phyloP scores from a whole-genome alignment of 2,113 vertebrate genomes.

The Bubo bubo region DNA sequence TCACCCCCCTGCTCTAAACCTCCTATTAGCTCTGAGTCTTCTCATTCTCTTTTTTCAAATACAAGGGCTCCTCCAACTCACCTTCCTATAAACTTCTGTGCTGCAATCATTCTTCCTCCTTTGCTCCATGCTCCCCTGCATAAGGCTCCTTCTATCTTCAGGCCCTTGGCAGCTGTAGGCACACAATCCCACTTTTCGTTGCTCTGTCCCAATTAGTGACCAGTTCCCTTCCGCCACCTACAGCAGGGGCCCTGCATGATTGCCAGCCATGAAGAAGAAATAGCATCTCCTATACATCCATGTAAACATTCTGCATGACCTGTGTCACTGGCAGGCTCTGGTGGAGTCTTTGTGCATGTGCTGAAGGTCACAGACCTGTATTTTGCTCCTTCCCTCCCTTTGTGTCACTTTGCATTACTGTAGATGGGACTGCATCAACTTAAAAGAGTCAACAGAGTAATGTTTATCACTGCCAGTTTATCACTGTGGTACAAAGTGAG shows the following conservation, averaged over 20 bases:
- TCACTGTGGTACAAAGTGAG: not conserved
- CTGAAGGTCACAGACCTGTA: not conserved
- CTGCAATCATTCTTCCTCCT: not conserved
- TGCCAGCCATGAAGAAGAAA: not conserved
- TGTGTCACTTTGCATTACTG: not conserved
- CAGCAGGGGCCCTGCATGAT: not conserved
- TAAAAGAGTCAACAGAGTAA: not conserved
- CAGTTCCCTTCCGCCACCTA: not conserved
- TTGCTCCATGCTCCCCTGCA: not conserved
- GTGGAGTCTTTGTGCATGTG: not conserved
- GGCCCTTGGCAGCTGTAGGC: not conserved
- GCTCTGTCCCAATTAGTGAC: not conserved
- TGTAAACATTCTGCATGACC: too few relatives aligned
- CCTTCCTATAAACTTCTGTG: not conserved
- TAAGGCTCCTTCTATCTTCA: not conserved
- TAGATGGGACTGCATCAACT: not conserved
- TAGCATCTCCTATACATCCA: not conserved
- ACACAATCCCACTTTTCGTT: not conserved
- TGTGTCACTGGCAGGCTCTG: not conserved
- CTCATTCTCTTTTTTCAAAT: not conserved
- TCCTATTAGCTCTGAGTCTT: not conserved
- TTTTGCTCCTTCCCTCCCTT: not conserved
- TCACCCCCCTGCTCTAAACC: not conserved
- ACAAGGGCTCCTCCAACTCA: not conserved
- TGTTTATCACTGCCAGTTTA: rapidly evolving